These are phyloP conservation scores for Apoda limacodes DNA, from an alignment of 2,888 invertebrate genomes.

Conservation along the genomic window DNA sequence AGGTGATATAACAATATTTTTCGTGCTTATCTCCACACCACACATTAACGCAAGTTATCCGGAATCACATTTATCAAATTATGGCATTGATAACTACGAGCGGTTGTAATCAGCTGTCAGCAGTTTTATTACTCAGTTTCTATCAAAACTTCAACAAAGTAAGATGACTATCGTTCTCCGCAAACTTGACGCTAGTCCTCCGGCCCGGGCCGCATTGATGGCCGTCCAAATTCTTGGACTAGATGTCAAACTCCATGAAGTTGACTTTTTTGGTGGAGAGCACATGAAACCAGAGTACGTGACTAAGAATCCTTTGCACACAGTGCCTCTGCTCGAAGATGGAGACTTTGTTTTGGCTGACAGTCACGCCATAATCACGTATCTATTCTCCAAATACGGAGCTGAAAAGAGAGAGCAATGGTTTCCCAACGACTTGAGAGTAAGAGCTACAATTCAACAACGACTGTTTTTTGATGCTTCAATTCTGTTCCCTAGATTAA, in stretches of 20 bases:
- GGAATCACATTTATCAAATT: too few species aligned
- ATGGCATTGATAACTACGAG: too few species aligned
- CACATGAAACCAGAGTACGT: constrained; percentile 26
- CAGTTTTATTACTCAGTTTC: too few species aligned
- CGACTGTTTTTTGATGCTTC: constrained; percentile 29
- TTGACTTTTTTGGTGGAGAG: constrained; percentile 22
- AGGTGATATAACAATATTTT: too few species aligned
- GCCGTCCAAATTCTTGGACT: constrained; percentile 27
- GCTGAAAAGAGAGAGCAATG: constrained; percentile 25
- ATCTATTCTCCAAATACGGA: constrained; percentile 35
- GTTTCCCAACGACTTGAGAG: constrained; percentile 28
- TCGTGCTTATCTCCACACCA: too few species aligned
- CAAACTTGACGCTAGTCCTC: constrained; percentile 30
- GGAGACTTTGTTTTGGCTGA: constrained; percentile 30
- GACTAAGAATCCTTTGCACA: constrained; percentile 31
- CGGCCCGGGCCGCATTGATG: constrained; percentile 29
- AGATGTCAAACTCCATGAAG: constrained; percentile 21
- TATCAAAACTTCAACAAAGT: too few species aligned
- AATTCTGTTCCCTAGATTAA: constrained; percentile 22
- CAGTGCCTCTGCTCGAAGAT: constrained; percentile 33
- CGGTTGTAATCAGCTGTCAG: too few species aligned
- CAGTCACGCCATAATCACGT: constrained; percentile 35
- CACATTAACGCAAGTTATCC: too few species aligned
- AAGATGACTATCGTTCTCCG: too few species aligned
- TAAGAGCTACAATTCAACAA: constrained; percentile 29